Evolutionary conservation across 2,888 invertebrate species (phyloP).

Genomic region (Agriotes lineatus): DNA sequence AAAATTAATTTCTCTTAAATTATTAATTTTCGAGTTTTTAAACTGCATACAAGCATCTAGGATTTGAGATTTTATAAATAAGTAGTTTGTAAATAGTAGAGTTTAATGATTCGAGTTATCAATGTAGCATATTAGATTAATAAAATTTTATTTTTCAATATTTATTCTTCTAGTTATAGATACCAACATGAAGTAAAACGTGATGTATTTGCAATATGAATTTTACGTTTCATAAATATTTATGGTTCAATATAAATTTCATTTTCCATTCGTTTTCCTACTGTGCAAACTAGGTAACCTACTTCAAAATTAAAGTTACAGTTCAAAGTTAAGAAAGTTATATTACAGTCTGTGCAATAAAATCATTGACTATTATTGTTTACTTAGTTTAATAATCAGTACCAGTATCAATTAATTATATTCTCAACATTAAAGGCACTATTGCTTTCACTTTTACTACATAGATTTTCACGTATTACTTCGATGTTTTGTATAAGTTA

Average conservation of each 20-base stretch:
- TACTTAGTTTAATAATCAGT: neutral
- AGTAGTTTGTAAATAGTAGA: constrained; percentile 42
- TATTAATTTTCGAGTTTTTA: constrained; percentile 53
- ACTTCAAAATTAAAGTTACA: no score
- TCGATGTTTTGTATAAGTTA: constrained; percentile 35
- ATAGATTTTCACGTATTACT: constrained; percentile 9
- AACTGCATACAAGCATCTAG: constrained; percentile 64
- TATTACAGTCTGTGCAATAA: no score
- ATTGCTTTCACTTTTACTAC: neutral
- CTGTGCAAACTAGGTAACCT: no score
- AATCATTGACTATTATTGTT: no score
- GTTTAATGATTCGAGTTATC: constrained; percentile 34
- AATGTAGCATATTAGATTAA: constrained; percentile 33
- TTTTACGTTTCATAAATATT: no score
- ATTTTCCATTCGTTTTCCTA: no score
- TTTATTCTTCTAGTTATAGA: constrained; percentile 36
- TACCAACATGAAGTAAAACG: constrained; percentile 14
- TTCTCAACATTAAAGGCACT: constrained; percentile 3
- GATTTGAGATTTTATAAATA: constrained; percentile 60
- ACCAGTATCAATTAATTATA: constrained; percentile 28
- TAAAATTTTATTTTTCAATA: constrained; percentile 42
- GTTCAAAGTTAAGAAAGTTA: no score
- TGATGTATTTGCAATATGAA: neutral
- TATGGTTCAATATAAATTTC: no score
- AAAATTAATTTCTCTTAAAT: constrained; percentile 47